A percentile compares a stretch with the other conserved stretches of the same genome.
Evolutionary conservation across 2,113 vertebrate species (phyloP).

Genomic region (Oenanthe oenanthe): DNA sequence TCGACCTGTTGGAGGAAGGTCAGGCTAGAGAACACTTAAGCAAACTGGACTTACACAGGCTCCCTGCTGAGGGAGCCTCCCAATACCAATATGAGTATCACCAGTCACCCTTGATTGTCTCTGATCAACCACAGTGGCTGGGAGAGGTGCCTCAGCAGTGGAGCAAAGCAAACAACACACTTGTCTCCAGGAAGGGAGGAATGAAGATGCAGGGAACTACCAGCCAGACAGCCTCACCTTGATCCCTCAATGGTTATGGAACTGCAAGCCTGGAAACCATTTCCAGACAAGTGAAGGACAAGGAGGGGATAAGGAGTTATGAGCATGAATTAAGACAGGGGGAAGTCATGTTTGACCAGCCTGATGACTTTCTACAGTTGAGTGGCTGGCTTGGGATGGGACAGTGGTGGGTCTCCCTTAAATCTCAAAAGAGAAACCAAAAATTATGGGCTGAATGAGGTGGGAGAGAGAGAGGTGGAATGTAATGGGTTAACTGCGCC

Average conservation of each 20-base stretch:
- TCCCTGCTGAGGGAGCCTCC: background rate
- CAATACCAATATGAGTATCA: fast-evolving
- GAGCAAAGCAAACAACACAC: background rate
- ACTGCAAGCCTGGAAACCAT: background rate
- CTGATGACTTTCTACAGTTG: background rate
- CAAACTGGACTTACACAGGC: background rate
- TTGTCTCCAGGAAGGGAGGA: background rate
- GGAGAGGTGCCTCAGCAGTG: background rate
- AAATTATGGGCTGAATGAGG: background rate
- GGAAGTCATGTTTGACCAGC: background rate
- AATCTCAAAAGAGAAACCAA: background rate
- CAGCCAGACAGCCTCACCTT: background rate
- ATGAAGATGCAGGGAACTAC: background rate
- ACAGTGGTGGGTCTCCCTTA: background rate
- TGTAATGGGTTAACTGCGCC: too few species aligned
- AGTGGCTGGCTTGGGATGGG: background rate
- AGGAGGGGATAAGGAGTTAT: background rate
- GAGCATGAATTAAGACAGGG: background rate
- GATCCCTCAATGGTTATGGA: fast-evolving
- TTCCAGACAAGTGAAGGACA: background rate
- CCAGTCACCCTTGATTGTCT: background rate
- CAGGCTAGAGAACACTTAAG: background rate
- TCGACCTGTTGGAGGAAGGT: background rate
- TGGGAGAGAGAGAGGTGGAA: background rate
- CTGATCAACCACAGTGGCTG: background rate